Percentiles rank a stretch among this genome's conserved stretches.
Evolutionary conservation across 2,888 invertebrate species (phyloP).

Genomic region (Cyclophora punctaria): DNA sequence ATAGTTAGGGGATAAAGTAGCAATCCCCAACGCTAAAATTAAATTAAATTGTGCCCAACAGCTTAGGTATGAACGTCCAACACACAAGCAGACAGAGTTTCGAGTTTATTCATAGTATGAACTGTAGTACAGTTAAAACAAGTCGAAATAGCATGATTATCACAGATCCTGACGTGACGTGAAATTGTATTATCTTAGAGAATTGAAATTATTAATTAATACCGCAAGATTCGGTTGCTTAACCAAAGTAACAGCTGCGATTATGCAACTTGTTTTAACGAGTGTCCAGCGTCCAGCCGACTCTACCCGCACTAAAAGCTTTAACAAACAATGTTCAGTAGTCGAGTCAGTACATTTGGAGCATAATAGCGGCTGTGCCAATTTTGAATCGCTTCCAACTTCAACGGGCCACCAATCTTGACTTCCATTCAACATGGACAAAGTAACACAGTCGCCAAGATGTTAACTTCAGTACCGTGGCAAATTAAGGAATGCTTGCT

Average conservation of each 20-base stretch:
- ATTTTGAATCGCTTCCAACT: conserved; percentile 11
- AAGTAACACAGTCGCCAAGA: background rate
- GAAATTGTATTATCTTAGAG: conserved; percentile 35
- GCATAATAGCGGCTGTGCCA: conserved; percentile 15
- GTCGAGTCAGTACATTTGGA: conserved; percentile 9
- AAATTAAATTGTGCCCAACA: too few relatives aligned
- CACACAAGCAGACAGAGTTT: too few relatives aligned
- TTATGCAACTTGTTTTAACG: conserved; percentile 8
- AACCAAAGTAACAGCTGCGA: conserved; percentile 18
- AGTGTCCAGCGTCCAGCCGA: conserved; percentile 1
- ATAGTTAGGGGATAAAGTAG: too few relatives aligned
- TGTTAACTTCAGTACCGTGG: background rate
- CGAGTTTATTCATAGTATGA: too few relatives aligned
- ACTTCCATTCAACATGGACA: conserved; percentile 6
- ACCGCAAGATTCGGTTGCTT: conserved; percentile 32
- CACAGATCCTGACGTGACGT: conserved; percentile 29
- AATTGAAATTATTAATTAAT: conserved; percentile 42
- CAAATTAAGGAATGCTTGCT: background rate
- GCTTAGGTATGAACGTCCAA: too few relatives aligned
- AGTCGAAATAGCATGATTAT: conserved; percentile 39
- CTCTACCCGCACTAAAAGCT: conserved; percentile 8
- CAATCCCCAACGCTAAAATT: conserved; percentile 13
- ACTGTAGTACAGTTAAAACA: too few relatives aligned
- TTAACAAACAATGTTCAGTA: conserved; percentile 10
- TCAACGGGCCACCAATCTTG: background rate